Percentiles rank a stretch among this genome's conserved stretches.
phyloP scores from a whole-genome alignment of 2,113 vertebrate genomes.

The Proteles cristata region DNA sequence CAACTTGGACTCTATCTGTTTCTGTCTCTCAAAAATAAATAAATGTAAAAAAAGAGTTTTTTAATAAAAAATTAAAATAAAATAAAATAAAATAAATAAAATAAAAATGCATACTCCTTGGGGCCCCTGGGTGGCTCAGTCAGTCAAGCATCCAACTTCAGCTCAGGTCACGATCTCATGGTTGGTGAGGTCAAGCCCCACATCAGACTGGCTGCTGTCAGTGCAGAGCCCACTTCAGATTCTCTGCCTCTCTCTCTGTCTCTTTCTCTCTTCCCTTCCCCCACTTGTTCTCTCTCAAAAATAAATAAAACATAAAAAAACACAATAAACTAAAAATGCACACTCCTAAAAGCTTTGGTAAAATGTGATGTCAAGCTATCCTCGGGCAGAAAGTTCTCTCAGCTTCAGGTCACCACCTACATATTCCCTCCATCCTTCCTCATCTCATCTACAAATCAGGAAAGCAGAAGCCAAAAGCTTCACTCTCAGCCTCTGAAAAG shows the following conservation, averaged over 20 bases:
- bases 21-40: too few relatives aligned
- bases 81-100: conserved; percentile 11
- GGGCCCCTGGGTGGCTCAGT: too few relatives aligned
- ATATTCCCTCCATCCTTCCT: background rate
- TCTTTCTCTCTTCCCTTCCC: too few relatives aligned
- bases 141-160: too few relatives aligned
- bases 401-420: background rate
- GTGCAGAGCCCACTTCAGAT: too few relatives aligned
- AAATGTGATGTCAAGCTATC: background rate
- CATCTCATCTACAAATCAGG: background rate
- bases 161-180: too few relatives aligned
- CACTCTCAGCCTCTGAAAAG: background rate
- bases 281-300: too few relatives aligned
- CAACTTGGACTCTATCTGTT: too few relatives aligned
- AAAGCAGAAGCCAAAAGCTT: background rate
- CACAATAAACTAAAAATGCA: background rate
- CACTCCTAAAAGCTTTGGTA: background rate
- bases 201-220: too few relatives aligned
- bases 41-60: background rate
- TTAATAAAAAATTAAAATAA: background rate
- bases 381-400: background rate
- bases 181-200: too few relatives aligned
- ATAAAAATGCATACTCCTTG: background rate
- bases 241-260: too few relatives aligned
- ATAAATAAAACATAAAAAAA: too few relatives aligned